Evolutionary conservation across 2,797 vertebrate species (phyloP).

Genomic region (Halcyon leucocephala): DNA sequence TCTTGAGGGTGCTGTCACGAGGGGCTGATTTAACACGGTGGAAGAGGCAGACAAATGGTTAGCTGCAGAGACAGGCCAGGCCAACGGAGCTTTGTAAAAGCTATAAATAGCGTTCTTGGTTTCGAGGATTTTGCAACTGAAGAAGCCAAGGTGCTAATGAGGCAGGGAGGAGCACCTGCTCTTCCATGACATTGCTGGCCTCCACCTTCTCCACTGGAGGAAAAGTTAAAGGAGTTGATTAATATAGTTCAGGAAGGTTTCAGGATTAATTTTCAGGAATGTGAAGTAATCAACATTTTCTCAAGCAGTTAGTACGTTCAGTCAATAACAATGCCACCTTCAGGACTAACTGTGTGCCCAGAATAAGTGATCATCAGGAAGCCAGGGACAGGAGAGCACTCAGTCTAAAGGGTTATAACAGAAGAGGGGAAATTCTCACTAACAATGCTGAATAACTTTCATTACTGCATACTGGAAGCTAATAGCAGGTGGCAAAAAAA

Average conservation of each 20-base stretch:
- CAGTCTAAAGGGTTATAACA: neutral
- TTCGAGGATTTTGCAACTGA: neutral
- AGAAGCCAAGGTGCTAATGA: constrained; percentile 55
- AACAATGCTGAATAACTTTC: neutral
- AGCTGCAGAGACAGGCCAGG: neutral
- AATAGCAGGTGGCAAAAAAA: neutral
- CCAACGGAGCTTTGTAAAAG: neutral
- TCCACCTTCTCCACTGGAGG: constrained; percentile 35
- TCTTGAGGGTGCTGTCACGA: constrained; percentile 14
- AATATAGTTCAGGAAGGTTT: constrained; percentile 62
- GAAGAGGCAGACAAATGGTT: constrained; percentile 26
- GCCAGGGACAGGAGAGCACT: neutral
- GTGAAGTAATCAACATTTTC: constrained; percentile 69
- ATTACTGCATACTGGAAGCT: neutral
- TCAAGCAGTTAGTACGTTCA: constrained; percentile 47
- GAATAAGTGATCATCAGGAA: constrained; percentile 31
- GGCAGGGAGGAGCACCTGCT: constrained; percentile 43
- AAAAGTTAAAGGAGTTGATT: constrained; percentile 62
- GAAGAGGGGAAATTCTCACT: neutral
- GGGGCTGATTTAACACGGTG: neutral
- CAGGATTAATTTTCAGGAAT: constrained; percentile 68
- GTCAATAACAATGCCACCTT: constrained; percentile 64
- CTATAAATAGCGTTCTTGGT: neutral
- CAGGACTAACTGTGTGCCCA: constrained; percentile 29
- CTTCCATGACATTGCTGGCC: constrained; percentile 10